Base-by-base conservation (phyloP, 2,888 invertebrate species). In the Melikaiella ostensackeni region DNA sequence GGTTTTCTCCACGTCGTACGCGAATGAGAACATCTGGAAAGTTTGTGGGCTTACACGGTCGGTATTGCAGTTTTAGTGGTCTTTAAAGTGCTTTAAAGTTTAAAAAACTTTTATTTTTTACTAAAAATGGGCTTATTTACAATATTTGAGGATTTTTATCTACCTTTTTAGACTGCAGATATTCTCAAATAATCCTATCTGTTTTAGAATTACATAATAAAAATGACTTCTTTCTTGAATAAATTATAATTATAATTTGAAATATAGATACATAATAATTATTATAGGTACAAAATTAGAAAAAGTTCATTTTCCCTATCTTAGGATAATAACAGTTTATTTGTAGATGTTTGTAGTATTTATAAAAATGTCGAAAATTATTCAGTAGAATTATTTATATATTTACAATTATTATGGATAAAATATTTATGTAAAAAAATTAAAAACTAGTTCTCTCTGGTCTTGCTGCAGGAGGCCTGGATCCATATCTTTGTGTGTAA, bases 401-500 rank as follows among this genome's bases (percentile, higher is more conserved):
- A 70, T 70, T 30, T 70, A 70, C 70, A 70, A 50, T 55, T 30
- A 33, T 11, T n/a, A 70, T 50, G 30, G n/a, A 13, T 50, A n/a
- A 33, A 27, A 33, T n/a, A 46, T 57, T 19, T 3, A n/a, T 62
- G 64, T n/a, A n/a, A 35, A 24, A 55, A n/a, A 63, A 16, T 77
- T 76, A 81, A 75, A 80, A 80, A 75, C 74, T 80, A 7, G 79
- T 76, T 82, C 88, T 83, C 78, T 89, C 88, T 38, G 86, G 76
- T 62, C 86, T 84, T 19, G 86, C 83, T 4, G 88, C 80, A 70
- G 88, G 80, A 70, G 88, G 80, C 82, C 91, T 87, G 11, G 91
- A 89, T 74, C 90, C 89, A 74, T 91, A 91, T 79, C 91, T 82
- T 81, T 90, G 90, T 0, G 89, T 87, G 64, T 88, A 91, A 38